Evolutionary conservation across 2,113 vertebrate genomes (phyloP), one percentile per base, ranked within the genome.

Genomic region (Nerophis ophidion): DNA sequence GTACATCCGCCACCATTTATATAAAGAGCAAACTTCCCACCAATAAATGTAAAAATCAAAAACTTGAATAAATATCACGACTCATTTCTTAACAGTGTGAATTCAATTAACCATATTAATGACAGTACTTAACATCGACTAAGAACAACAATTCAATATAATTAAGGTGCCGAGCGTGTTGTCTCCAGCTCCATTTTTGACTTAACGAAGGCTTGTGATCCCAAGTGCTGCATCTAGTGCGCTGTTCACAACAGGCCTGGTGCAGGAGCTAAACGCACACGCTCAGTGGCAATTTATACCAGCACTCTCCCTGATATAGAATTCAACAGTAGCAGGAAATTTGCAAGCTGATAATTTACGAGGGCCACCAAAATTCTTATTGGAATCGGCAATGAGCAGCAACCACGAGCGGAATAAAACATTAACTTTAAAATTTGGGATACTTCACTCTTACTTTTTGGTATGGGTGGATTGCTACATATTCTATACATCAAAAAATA

Each of bases 391-490:
- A 67, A 61, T 61, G 61, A 79, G 69, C 61, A 75, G 78, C 71
- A 74, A 63, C 68, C 65, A 60, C 72, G 70, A 76, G 49, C 71
- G 61, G 79, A 73, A 77, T 76, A 81, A 84, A 78, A 83, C 67
- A 75, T 66, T 77, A 51, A 44, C 52, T 44, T 72, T 7, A 72
- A 83, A 81, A 77, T 68, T 50, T 60, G 46, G 67, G 72, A 74
- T 75, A 57, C 53, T 78, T 66, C 67, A 65, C 75, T 70, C 61
- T 67, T 75, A 33, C 65, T 63, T 82, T 83, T 87, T 83, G 84
- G 84, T 76, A 78, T 87, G 81, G 80, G 71, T 87, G 86, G 83
- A 82, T 87, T 84, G 83, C 84, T 87, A 87, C 86, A 82, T 87
- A 83, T 60, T 75, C 66, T 74, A 68, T 75, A 79, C 66, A 74